These are phyloP conservation scores for Palythoa caribaeorum DNA, from an alignment of 92 coral and sea anemone genomes.

Conservation along the genomic window DNA sequence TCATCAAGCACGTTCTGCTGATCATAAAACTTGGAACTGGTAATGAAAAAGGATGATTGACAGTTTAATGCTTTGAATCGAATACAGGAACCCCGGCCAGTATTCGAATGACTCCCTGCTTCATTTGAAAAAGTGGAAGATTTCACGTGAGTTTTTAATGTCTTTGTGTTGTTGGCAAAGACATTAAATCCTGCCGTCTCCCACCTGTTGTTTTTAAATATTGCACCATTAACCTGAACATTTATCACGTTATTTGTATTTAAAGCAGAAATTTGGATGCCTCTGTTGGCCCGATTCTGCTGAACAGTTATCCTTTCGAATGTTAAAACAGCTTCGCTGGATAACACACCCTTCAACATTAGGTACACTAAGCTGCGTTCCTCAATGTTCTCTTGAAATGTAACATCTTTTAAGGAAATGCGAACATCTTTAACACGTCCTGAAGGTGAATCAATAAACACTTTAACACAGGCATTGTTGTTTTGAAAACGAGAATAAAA, in stretches of 20 bases:
- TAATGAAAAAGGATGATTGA: neutral
- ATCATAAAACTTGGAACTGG: slow-evolving; percentile 30
- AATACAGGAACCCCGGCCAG: neutral
- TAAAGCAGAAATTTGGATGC: neutral
- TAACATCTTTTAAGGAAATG: too few relatives aligned
- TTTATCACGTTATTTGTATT: neutral
- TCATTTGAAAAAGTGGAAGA: neutral
- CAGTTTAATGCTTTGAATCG: neutral
- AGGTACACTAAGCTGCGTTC: too few relatives aligned
- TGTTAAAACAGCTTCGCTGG: too few relatives aligned
- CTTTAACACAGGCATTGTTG: too few relatives aligned
- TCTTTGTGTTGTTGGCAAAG: neutral
- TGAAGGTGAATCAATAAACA: too few relatives aligned
- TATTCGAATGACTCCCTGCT: neutral
- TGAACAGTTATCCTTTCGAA: too few relatives aligned
- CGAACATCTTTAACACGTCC: too few relatives aligned
- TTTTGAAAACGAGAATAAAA: too few relatives aligned
- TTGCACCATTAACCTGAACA: neutral
- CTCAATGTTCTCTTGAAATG: too few relatives aligned
- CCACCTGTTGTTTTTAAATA: neutral
- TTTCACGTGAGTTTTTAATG: neutral
- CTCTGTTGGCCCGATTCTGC: neutral
- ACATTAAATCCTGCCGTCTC: neutral
- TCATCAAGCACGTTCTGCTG: neutral
- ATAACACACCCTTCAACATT: too few relatives aligned